Evolutionary conservation across 2,113 vertebrate genomes (phyloP).

Genomic region (Mormoops blainvillei): DNA sequence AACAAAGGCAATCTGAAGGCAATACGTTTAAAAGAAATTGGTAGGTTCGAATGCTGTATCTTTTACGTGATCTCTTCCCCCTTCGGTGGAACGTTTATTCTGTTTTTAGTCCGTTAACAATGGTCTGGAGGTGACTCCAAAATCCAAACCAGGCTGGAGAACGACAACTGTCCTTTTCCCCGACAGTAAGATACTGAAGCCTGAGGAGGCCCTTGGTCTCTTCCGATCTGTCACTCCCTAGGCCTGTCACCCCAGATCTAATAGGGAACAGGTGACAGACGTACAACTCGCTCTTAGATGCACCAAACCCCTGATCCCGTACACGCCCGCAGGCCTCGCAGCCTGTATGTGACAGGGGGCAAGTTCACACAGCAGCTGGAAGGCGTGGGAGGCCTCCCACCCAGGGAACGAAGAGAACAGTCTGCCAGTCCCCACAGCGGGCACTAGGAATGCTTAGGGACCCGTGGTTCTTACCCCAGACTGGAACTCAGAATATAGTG

Average conservation of each 20-base stretch:
- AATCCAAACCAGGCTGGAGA: neutral
- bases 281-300: neutral
- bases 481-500: neutral
- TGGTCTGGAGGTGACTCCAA: neutral
- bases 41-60: neutral
- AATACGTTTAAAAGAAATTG: neutral
- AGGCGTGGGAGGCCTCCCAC: too few species aligned
- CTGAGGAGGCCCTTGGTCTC: neutral
- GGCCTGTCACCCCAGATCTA: neutral
- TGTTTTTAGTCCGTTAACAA: constrained; percentile 10
- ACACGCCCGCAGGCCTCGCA: neutral
- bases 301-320: fast-evolving
- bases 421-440: neutral
- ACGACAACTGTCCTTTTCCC: neutral
- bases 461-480: neutral
- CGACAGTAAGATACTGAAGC: too few species aligned
- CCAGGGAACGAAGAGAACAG: neutral
- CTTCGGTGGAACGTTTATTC: neutral
- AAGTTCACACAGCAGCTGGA: neutral
- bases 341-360: neutral
- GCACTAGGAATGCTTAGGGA: neutral
- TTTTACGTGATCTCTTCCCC: neutral
- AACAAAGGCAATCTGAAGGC: constrained; percentile 81
- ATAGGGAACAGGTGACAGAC: neutral
- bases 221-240: neutral